Conservation (phyloP, 2,797 vertebrate genomes). For the Coranthus polyacanthus region DNA sequence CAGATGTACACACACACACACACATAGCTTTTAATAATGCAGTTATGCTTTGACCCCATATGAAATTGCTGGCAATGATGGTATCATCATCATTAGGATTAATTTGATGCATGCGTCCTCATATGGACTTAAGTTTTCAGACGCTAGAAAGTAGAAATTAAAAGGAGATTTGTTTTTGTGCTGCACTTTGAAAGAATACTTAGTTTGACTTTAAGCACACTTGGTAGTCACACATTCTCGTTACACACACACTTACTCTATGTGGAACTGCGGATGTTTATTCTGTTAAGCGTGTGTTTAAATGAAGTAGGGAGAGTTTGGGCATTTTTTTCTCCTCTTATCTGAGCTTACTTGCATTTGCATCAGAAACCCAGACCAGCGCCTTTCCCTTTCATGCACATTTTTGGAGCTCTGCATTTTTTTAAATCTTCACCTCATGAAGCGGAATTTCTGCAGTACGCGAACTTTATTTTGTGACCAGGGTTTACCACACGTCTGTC, state of each 20-base stretch:
- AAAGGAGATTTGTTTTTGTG: constrained; percentile 11
- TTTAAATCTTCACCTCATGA: not conserved
- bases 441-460: constrained; percentile 23
- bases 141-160: constrained; percentile 5
- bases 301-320: not conserved
- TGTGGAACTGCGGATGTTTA: constrained; percentile 8
- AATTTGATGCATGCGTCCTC: constrained; percentile 16
- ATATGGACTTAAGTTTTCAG: not conserved
- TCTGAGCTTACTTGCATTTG: constrained; percentile 43
- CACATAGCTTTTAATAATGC: constrained; percentile 19
- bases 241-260: constrained; percentile 10
- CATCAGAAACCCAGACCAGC: constrained; percentile 28
- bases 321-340: not conserved
- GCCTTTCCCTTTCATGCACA: not conserved
- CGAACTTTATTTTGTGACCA: constrained; percentile 31
- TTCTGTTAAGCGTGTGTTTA: constrained; percentile 8
- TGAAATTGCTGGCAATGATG: constrained; percentile 32
- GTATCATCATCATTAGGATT: constrained; percentile 10
- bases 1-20: not conserved
- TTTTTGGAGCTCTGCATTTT: no score
- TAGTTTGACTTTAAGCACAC: constrained; percentile 11
- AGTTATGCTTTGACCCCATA: constrained; percentile 10
- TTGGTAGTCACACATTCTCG: constrained; percentile 12
- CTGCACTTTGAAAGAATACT: not conserved
- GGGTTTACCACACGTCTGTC: constrained; percentile 28